Evolutionary conservation across 1,140 invertebrate genomes (phyloP), one percentile per base, ranked within the genome.

Genomic region (Asobara japonica): DNA sequence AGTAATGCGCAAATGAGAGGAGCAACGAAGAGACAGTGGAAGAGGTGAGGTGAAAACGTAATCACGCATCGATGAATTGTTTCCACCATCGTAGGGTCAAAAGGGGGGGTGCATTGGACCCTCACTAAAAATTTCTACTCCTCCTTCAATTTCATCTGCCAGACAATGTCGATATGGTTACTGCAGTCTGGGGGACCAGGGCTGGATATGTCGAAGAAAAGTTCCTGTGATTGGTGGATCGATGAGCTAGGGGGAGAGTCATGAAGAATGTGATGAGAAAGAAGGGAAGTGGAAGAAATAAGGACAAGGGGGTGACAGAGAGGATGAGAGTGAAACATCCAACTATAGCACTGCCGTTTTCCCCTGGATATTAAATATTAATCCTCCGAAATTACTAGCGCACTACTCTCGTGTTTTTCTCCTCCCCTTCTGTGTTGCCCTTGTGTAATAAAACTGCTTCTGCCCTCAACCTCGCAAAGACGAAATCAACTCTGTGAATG

Each of bases 301-400:
- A 30, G 62, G 38, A 20, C n/a, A 31, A 22, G 51, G 22, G 66
- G 51, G 48, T 18, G 27, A 36, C n/a, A n/a, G 56, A 56, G 29
- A 20, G 61, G 30, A 22, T 64, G 65, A 60, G 66, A 74, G 36
- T 11, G 56, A 62, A 18, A 48, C 10, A 45, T 16, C 11, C n/a
- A 18, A 64, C 65, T 67, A 66, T 18, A 60, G 71, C 66, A 61
- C 66, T 29, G 51, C 64, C 68, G 69, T 68, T 65, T 73, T 71
- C 41, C 56, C 45, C 77, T 80, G 65, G 73, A 85, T 86, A 86
- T 87, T 86, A 85, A 85, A 83, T 85, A 85, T 84, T 87, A 87
- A 87, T 87, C 84, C 84, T 72, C 77, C 82, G 79, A 85, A 85
- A 86, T 87, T 85, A 86, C 83, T 81, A 77, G 79, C 76, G 75